phyloP scores from a whole-genome alignment of 2,797 vertebrate species.

The Hydrocynus forskahlii region DNA sequence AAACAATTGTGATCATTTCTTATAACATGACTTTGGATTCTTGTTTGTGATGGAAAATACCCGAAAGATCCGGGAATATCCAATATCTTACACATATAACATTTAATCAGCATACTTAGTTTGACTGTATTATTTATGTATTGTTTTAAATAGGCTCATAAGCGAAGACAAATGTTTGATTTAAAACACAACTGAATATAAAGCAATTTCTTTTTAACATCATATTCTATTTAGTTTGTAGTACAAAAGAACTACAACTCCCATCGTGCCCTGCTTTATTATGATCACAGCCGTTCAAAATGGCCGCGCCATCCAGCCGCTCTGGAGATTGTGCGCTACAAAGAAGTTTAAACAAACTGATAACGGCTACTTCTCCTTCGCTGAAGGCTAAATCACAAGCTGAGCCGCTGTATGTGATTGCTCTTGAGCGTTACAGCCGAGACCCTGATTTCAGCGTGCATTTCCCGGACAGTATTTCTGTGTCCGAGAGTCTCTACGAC shows the following conservation, averaged over 20 bases:
- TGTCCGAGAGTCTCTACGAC: constrained; percentile 74
- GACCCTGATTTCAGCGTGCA: constrained; percentile 68
- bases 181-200: too few species aligned
- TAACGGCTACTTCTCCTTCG: constrained; percentile 27
- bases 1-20: too few species aligned
- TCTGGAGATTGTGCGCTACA: constrained; percentile 63
- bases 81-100: too few species aligned
- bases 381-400: constrained; percentile 29
- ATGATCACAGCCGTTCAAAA: constrained; percentile 26
- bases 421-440: constrained; percentile 73
- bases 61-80: too few species aligned
- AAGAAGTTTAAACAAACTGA: constrained; percentile 58
- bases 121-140: too few species aligned
- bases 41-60: too few species aligned
- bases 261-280: constrained; percentile 43
- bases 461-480: constrained; percentile 71
- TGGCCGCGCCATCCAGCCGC: constrained; percentile 34
- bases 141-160: too few species aligned
- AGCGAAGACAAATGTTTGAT: too few species aligned
- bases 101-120: too few species aligned
- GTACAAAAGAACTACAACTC: constrained; percentile 19
- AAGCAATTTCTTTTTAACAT: too few species aligned
- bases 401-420: constrained; percentile 66
- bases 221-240: too few species aligned
- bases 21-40: too few species aligned